Evolutionary conservation across 1,140 invertebrate species (phyloP), one percentile per base, ranked within the genome.

Genomic region (Magallana angulata): DNA sequence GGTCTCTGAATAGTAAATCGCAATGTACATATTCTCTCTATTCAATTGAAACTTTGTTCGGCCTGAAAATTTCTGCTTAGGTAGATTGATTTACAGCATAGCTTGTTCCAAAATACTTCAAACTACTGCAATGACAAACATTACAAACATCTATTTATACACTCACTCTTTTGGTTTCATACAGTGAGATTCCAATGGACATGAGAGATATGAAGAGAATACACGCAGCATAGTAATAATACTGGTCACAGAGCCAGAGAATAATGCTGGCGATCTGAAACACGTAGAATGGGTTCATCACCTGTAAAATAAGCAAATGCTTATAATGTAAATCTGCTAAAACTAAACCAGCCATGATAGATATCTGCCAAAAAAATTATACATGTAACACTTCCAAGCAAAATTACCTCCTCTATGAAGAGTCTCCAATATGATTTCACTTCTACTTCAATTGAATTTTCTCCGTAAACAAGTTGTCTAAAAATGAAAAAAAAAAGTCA

Each of bases 251-350:
- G n/a, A 90, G 92, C 96, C 96, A 96, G 12, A 96, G 91, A 5
- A 94, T 93, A 18, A 96, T 94, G 89, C 96, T 96, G 87, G 94
- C 94, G n/a, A 96, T 93, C 92, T 95, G 94, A 90, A 95, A 95
- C 91, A 99, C 96, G 94, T 99, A 99, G 95, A 98, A 99, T 81
- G 98, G 98, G 95, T 98, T 98, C 87, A 99, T 96, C 71, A 98
- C 95, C 94, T 96, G 91, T 56, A 92, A 91, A 64, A 64, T 86
- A 60, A 89, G 80, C 58, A n/a, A 7, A 18, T 30, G 62, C 18
- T n/a, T 81, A 82, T 12, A 57, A 30, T 24, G 76, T 2, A 16
- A 18, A 16, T 24, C 18, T 9, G 76, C 2, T 36, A 30, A 80
- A 80, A 48, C 18, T 24, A 3, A 14, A 9, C 30, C 48, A 1